Evolutionary conservation across 2,797 vertebrate genomes (phyloP).

Genomic region (Danio choprae): DNA sequence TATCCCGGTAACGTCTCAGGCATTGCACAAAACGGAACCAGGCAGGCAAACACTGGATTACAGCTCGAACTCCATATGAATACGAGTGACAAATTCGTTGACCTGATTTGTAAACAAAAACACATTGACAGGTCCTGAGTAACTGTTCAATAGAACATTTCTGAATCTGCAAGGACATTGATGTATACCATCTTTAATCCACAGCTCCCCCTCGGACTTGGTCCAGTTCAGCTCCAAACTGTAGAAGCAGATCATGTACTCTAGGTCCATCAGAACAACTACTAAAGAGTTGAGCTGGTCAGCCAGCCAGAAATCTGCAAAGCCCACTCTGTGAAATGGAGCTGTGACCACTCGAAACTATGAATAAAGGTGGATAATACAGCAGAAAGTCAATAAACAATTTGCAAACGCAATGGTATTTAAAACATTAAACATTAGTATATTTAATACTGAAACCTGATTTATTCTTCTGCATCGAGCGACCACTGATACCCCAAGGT

Average conservation of each 20-base stretch:
- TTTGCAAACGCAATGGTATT: neutral
- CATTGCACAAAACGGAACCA: constrained; percentile 99
- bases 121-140: neutral
- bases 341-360: constrained; percentile 98
- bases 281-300: constrained; percentile 97
- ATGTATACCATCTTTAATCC: constrained; percentile 64
- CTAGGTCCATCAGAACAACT: constrained; percentile 94
- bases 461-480: too few species aligned
- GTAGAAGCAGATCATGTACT: constrained; percentile 99
- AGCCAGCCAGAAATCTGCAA: constrained; percentile 99
- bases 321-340: constrained; percentile 96
- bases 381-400: neutral
- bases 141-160: neutral
- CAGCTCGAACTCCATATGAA: constrained; percentile 92
- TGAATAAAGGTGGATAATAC: neutral
- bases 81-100: constrained; percentile 88
- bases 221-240: constrained; percentile 93
- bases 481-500: too few species aligned
- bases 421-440: too few species aligned
- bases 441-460: too few species aligned
- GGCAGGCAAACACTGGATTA: constrained; percentile 97
- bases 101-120: constrained; percentile 60
- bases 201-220: constrained; percentile 72
- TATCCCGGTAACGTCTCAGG: constrained; percentile 96
- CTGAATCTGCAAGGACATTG: neutral